Evolutionary conservation across 2,888 invertebrate species (phyloP).

Genomic region (Griposia aprilina): DNA sequence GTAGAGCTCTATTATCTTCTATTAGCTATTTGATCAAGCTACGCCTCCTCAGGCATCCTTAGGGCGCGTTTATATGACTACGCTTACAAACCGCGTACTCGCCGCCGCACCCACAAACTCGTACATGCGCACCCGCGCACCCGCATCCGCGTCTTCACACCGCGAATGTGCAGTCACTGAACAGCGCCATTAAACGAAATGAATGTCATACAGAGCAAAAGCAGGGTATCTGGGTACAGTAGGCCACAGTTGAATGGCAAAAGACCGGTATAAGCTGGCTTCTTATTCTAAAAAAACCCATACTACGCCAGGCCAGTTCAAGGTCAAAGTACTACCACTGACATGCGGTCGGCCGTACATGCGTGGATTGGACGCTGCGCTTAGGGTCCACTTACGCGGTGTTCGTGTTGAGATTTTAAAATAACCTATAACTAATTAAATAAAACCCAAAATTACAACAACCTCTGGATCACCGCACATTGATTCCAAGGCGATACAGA

Average conservation of each 20-base stretch:
- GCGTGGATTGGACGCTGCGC: background rate
- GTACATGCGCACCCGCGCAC: background rate
- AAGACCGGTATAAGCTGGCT: background rate
- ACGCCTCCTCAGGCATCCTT: background rate
- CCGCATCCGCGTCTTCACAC: background rate
- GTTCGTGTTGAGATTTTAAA: background rate
- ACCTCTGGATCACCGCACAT: background rate
- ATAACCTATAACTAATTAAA: background rate
- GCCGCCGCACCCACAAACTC: too few species aligned
- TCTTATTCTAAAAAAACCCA: background rate
- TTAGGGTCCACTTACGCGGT: background rate
- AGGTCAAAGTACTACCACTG: background rate
- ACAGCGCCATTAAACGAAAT: background rate
- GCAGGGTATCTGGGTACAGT: too few species aligned
- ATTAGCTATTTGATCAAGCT: background rate
- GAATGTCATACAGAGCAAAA: background rate
- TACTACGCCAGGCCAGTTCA: background rate
- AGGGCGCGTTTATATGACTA: background rate
- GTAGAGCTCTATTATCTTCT: background rate
- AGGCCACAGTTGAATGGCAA: background rate
- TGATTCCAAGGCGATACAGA: background rate
- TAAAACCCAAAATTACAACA: background rate
- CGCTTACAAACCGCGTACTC: background rate
- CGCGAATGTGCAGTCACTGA: background rate
- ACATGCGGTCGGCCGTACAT: background rate